Evolutionary conservation across 92 coral and sea anemone genomes (phyloP).

Genomic region (Bergia puertoricense): DNA sequence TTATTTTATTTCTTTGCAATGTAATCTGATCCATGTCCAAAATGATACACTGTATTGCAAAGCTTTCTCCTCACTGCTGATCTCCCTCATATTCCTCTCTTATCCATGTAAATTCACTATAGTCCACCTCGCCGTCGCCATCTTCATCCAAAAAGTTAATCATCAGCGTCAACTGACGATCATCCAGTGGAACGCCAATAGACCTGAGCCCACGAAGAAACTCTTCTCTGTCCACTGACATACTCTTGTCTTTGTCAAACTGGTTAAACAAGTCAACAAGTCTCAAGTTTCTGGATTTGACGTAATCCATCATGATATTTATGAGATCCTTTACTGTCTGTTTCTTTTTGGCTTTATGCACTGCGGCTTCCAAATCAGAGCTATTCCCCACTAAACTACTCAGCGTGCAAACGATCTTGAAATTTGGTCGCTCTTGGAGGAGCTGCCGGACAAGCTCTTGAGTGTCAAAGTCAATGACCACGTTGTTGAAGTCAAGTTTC

Average conservation of each 20-base stretch:
- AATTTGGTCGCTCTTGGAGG: slow-evolving; percentile 64
- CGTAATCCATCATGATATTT: slow-evolving; percentile 73
- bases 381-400: slow-evolving; percentile 65
- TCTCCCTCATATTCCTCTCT: slow-evolving; percentile 63
- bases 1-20: too few species aligned
- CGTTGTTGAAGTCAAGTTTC: slow-evolving; percentile 68
- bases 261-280: slow-evolving; percentile 90
- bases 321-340: slow-evolving; percentile 65
- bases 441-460: slow-evolving; percentile 65
- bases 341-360: slow-evolving; percentile 43
- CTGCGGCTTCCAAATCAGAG: slow-evolving; percentile 47
- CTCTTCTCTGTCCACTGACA: slow-evolving; percentile 87
- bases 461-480: slow-evolving; percentile 77
- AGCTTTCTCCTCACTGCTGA: not conserved
- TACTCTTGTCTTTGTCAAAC: slow-evolving; percentile 93
- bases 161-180: slow-evolving; percentile 74
- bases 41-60: too few species aligned
- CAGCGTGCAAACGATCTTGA: slow-evolving; percentile 67
- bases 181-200: slow-evolving; percentile 87
- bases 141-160: slow-evolving; percentile 78
- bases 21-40: too few species aligned
- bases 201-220: slow-evolving; percentile 73
- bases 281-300: slow-evolving; percentile 80
- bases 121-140: slow-evolving; percentile 91
- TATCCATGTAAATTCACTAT: slow-evolving; percentile 89